Percentiles rank a stretch among this genome's conserved stretches.
Conservation (phyloP, 1,140 invertebrate species). For the Listronotus bonariensis region DNA sequence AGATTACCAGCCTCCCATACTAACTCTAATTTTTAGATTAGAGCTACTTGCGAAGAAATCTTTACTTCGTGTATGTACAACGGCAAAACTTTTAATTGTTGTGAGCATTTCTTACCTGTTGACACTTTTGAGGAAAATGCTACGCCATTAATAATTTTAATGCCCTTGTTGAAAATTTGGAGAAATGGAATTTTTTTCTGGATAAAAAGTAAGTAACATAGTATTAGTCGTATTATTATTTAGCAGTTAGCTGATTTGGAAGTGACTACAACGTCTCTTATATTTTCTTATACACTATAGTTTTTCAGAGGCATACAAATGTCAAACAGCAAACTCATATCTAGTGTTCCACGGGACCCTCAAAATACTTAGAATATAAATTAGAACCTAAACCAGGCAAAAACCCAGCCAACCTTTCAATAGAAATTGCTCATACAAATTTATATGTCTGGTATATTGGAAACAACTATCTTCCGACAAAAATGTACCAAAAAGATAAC, state of each 20-base stretch:
- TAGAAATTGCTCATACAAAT: conserved; percentile 19
- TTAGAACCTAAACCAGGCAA: neutral
- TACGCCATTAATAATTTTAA: conserved; percentile 20
- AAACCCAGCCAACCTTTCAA: conserved; percentile 14
- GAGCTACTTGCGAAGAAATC: conserved; percentile 15
- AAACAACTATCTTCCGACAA: conserved; percentile 13
- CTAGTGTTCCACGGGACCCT: no score
- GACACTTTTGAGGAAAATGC: conserved; percentile 18
- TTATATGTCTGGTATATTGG: conserved; percentile 15
- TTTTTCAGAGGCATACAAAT: neutral
- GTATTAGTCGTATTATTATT: no score
- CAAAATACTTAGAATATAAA: neutral
- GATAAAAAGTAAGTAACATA: neutral
- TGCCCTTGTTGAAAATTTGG: conserved; percentile 8
- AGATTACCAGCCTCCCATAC: no score
- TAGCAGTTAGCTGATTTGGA: no score
- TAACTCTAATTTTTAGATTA: conserved; percentile 10
- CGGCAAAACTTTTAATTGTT: conserved; percentile 16
- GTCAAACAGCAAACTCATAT: no score
- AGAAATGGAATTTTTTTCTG: neutral
- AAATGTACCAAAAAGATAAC: conserved; percentile 20
- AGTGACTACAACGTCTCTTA: no score
- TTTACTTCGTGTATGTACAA: conserved; percentile 18
- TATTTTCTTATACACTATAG: neutral
- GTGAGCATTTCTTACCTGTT: conserved; percentile 17